Evolutionary conservation across 1,140 invertebrate species (phyloP).

Genomic region (Drosophila simulans): DNA sequence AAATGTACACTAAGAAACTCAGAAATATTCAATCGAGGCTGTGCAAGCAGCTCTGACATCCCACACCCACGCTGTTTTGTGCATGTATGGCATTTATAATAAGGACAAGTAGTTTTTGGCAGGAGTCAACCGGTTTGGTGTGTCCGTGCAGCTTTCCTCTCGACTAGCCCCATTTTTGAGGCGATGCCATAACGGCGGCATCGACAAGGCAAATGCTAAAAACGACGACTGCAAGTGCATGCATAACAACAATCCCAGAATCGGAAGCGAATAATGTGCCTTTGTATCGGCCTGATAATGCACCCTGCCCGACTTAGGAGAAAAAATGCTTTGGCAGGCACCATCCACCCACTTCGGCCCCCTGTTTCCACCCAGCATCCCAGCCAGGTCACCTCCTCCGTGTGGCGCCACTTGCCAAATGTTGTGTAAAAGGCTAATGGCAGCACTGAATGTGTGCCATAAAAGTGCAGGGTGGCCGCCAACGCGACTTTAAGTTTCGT

Average conservation of each 20-base stretch:
- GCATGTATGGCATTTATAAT: slow-evolving; percentile 26
- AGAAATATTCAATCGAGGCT: not conserved
- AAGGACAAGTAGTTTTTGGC: slow-evolving; percentile 36
- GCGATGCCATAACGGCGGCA: slow-evolving; percentile 51
- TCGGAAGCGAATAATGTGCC: slow-evolving; percentile 79
- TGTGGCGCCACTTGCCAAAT: slow-evolving; percentile 70
- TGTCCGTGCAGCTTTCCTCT: slow-evolving; percentile 44
- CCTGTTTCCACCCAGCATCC: not conserved
- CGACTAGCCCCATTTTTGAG: slow-evolving; percentile 51
- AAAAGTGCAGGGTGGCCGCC: slow-evolving; percentile 56
- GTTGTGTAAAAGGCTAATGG: slow-evolving; percentile 72
- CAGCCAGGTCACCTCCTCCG: not conserved
- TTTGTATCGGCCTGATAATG: slow-evolving; percentile 80
- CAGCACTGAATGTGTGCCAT: slow-evolving; percentile 69
- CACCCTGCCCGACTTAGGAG: slow-evolving; percentile 24
- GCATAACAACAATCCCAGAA: slow-evolving; percentile 57
- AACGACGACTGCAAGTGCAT: slow-evolving; percentile 37
- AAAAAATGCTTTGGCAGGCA: slow-evolving; percentile 60
- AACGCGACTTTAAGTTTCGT: slow-evolving; percentile 23
- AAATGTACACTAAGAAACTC: not conserved
- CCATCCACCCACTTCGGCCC: slow-evolving; percentile 2
- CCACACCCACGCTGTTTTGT: not conserved
- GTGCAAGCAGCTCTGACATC: slow-evolving; percentile 2
- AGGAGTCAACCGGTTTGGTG: slow-evolving; percentile 37
- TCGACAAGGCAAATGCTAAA: slow-evolving; percentile 20